Evolutionary conservation across 2,113 vertebrate genomes (phyloP), one percentile per base, ranked within the genome.

Genomic region (Ceyx margarethae): DNA sequence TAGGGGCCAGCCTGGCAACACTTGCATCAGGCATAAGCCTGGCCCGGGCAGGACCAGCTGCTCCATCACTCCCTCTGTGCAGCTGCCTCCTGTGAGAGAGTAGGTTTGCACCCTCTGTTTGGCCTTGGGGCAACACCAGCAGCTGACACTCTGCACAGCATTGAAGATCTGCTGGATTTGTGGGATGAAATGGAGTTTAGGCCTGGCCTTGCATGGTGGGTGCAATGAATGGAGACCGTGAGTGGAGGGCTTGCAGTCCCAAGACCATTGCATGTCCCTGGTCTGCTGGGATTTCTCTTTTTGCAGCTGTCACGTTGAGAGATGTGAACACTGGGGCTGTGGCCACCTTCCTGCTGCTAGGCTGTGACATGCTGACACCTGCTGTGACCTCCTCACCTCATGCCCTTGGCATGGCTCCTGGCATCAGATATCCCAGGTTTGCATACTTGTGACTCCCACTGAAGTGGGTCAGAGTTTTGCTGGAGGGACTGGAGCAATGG

Each of bases 321-420:
- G 60, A 60, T 20, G 51, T 82, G 66, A 89, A 23, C 6, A 1
- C 62, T 57, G 50, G 50, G 40, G 61, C 19, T 87, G 77, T 80
- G 65, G 58, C 89, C 0, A 0, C 74, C 78, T 80, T 89, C 13
- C 40, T 75, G 76, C 67, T 75, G 37, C 53, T 10, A 18, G 46
- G 76, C 89, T 86, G 45, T 62, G 65, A n/a, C 89, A 91, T 81
- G 90, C 67, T 95, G 91, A 94, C 82, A 87, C 62, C 46, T 6
- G 25, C 69, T 18, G 68, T 97, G 91, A 95, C 93, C 87, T 94
- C 71, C 83, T 97, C 85, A 95, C 93, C 91, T 42, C 0, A 0
- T 89, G 92, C 74, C 54, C 78, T 96, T 91, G 84, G 86, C 94
- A 81, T 26, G 2, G 76, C 42, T 90, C 51, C 79, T 95, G 92